Conservation (phyloP, 1,140 invertebrate genomes). For the Trissolcus basalis region DNA sequence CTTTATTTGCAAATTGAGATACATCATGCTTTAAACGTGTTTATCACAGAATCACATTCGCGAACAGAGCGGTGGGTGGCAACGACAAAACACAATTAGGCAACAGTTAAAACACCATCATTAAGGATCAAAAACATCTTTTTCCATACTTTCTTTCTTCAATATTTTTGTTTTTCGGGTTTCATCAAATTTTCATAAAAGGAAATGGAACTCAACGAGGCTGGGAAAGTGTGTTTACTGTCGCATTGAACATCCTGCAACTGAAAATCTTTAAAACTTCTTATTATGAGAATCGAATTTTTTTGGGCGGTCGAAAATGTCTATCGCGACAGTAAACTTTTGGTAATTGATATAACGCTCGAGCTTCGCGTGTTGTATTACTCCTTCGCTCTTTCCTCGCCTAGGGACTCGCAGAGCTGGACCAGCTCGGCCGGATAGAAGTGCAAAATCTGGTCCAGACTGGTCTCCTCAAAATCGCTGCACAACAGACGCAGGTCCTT, state of each 20-base stretch:
- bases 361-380: neutral
- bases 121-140: too few relatives aligned
- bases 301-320: too few relatives aligned
- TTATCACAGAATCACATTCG: neutral
- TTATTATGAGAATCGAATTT: too few relatives aligned
- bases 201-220: too few relatives aligned
- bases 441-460: constrained; percentile 26
- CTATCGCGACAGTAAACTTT: neutral
- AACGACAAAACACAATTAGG: too few relatives aligned
- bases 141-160: too few relatives aligned
- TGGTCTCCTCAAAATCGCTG: constrained; percentile 38
- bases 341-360: constrained; percentile 17
- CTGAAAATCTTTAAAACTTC: too few relatives aligned
- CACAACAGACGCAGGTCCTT: constrained; percentile 59
- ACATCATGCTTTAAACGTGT: neutral
- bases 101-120: neutral
- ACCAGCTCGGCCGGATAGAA: constrained; percentile 52
- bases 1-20: constrained; percentile 2
- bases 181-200: too few relatives aligned
- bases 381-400: constrained; percentile 22
- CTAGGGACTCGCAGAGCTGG: constrained; percentile 60
- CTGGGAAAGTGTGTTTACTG: too few relatives aligned
- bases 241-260: too few relatives aligned
- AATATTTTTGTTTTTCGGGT: too few relatives aligned
- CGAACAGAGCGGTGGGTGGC: neutral